A percentile compares a stretch with the other conserved stretches of the same genome.
Conservation (phyloP, 1,140 invertebrate genomes). For the Bombus picipes region DNA sequence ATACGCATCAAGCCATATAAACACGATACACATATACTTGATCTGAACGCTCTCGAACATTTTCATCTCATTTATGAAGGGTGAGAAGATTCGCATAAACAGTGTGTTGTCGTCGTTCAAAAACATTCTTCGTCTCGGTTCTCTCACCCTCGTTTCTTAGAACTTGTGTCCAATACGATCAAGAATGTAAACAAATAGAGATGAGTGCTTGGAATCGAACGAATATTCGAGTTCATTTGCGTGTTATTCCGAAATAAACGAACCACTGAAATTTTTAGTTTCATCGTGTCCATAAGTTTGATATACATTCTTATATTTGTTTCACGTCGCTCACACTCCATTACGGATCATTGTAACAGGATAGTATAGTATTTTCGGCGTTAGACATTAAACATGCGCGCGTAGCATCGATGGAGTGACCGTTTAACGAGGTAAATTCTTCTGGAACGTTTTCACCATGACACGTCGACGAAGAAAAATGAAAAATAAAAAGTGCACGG, state of each 20-base stretch:
- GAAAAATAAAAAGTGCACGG: constrained; percentile 46
- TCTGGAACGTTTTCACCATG: constrained; percentile 8
- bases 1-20: no score
- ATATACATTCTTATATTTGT: neutral
- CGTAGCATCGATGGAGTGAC: neutral
- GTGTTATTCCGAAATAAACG: neutral
- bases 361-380: neutral
- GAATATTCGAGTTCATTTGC: neutral
- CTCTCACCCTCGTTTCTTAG: neutral
- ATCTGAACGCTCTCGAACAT: neutral
- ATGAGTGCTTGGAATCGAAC: neutral
- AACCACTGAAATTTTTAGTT: neutral
- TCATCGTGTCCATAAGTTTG: neutral
- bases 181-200: neutral
- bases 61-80: neutral
- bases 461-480: constrained; percentile 17
- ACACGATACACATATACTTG: neutral
- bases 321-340: neutral
- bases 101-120: neutral
- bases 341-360: neutral
- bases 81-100: neutral
- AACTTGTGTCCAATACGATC: neutral
- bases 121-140: no score
- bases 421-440: constrained; percentile 26
- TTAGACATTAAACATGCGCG: neutral